Conservation (phyloP, 2,797 vertebrate genomes). For the Yasuhikotakia modesta region DNA sequence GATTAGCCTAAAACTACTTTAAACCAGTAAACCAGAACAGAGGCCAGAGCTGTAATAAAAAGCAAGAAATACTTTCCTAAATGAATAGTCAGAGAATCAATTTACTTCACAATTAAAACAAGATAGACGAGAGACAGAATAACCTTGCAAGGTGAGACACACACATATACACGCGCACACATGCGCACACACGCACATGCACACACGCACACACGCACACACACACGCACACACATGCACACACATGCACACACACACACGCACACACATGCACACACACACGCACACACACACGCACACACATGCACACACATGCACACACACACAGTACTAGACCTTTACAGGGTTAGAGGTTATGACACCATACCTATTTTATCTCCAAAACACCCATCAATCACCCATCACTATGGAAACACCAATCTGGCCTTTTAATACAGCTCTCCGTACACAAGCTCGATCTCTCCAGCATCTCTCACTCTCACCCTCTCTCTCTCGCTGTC, state of each 20-base stretch:
- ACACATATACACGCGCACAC: not conserved
- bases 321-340: slow-evolving; percentile 39
- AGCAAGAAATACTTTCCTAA: not conserved
- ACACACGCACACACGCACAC: too few relatives aligned
- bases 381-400: slow-evolving; percentile 42
- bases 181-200: slow-evolving; percentile 12
- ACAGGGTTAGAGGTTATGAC: slow-evolving; percentile 32
- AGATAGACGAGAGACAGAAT: not conserved
- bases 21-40: not conserved
- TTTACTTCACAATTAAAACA: slow-evolving; percentile 17
- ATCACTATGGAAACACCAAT: slow-evolving; percentile 42
- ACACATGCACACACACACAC: slow-evolving; percentile 8
- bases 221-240: slow-evolving; percentile 1
- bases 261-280: not conserved
- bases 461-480: not conserved
- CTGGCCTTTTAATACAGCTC: slow-evolving; percentile 38
- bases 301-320: slow-evolving; percentile 10
- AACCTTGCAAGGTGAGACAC: slow-evolving; percentile 15
- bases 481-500: not conserved
- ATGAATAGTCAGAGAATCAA: not conserved
- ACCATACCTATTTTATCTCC: slow-evolving; percentile 29
- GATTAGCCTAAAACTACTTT: not conserved
- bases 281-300: slow-evolving; percentile 15
- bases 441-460: slow-evolving; percentile 26
- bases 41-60: not conserved